phyloP scores from a whole-genome alignment of 2,797 vertebrate species.

The Lepilemur ruficaudatus region DNA sequence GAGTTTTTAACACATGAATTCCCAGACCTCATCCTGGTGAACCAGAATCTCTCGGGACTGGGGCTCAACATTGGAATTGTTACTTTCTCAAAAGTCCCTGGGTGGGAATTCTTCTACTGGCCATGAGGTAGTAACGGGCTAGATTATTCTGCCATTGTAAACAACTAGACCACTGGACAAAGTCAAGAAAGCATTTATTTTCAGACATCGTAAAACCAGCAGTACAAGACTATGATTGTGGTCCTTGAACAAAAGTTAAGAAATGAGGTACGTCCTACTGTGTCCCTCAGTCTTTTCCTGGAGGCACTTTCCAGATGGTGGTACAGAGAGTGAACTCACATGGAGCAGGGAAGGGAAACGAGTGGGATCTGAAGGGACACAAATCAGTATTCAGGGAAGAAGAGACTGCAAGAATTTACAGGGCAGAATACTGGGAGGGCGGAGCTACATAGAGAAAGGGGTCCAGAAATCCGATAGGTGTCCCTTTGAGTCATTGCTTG shows the following conservation, averaged over 20 bases:
- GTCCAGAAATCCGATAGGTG: neutral
- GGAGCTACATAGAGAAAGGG: neutral
- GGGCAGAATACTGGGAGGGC: neutral
- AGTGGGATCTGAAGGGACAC: neutral
- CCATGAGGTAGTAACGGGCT: neutral
- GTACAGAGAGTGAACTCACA: neutral
- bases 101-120: neutral
- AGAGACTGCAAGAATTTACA: neutral
- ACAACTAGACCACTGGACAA: neutral
- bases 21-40: neutral
- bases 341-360: neutral
- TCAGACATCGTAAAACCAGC: neutral
- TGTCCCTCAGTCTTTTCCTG: neutral
- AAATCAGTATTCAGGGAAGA: neutral
- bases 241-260: neutral
- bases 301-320: neutral
- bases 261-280: neutral
- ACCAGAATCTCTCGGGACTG: neutral
- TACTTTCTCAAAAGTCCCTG: neutral
- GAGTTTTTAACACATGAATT: neutral
- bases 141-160: neutral
- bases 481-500: neutral
- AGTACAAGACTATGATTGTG: neutral
- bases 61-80: neutral
- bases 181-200: neutral